Evolutionary conservation across 2,888 invertebrate species (phyloP).

Genomic region (Caenorhabditis wallacei): DNA sequence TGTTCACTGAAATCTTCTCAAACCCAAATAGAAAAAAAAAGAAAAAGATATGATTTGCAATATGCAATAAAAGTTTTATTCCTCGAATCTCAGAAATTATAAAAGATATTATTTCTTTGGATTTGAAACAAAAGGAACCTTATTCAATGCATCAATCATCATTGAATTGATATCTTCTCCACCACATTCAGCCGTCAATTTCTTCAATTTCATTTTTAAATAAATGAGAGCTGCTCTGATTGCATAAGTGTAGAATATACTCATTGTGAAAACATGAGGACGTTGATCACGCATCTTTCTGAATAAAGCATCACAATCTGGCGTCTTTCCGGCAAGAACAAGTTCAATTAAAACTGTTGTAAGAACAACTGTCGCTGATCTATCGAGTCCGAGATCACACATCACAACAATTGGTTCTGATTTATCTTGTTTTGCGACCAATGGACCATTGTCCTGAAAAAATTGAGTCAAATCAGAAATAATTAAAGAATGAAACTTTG

Average conservation of each 20-base stretch:
- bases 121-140: constrained; percentile 18
- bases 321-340: constrained; percentile 26
- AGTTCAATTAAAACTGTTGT: constrained; percentile 33
- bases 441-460: constrained; percentile 11
- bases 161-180: not conserved
- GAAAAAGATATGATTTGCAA: no score
- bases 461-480: not conserved
- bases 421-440: not conserved
- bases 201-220: constrained; percentile 25
- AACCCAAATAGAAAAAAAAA: no score
- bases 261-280: constrained; percentile 25
- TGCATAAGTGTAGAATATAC: constrained; percentile 44
- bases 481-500: constrained; percentile 1
- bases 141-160: constrained; percentile 6
- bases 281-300: constrained; percentile 37
- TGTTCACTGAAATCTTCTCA: no score
- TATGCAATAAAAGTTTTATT: not conserved
- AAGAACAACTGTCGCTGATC: constrained; percentile 35
- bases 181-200: not conserved
- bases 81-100: not conserved
- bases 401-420: constrained; percentile 32
- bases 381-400: constrained; percentile 49
- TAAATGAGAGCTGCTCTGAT: constrained; percentile 33
- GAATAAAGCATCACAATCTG: constrained; percentile 28
- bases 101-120: constrained; percentile 17